These are phyloP conservation scores for Pseudorectes ferrugineus DNA, from an alignment of 2,113 vertebrate species.

Conservation along the genomic window DNA sequence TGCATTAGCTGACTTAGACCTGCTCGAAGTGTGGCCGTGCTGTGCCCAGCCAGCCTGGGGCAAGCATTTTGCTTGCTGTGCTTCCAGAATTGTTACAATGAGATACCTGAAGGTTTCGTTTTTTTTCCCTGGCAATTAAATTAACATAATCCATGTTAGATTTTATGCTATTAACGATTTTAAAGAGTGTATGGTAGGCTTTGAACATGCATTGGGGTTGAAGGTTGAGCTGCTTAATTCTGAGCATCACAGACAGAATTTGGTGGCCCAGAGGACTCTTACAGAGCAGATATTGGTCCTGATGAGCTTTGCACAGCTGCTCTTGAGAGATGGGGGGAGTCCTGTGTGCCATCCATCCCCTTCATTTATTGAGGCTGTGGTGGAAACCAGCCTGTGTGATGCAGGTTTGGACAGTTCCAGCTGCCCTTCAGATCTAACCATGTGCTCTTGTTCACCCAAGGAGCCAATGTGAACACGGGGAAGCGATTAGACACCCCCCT, in stretches of 20 bases:
- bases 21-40: neutral
- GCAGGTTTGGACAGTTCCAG: neutral
- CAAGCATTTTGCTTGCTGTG: neutral
- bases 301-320: neutral
- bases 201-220: neutral
- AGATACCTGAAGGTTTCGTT: neutral
- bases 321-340: neutral
- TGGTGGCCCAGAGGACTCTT: neutral
- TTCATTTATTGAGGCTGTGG: neutral
- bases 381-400: neutral
- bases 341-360: neutral
- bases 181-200: neutral
- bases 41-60: neutral
- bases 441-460: slow-evolving; percentile 58
- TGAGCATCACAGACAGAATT: fast-evolving
- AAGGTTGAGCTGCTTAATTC: neutral
- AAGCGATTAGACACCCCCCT: slow-evolving; percentile 80
- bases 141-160: neutral
- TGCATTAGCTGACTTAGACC: neutral
- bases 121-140: neutral
- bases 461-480: slow-evolving; percentile 79
- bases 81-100: neutral
- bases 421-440: neutral
- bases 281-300: neutral
- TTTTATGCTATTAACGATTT: neutral